A percentile compares a stretch with the other conserved stretches of the same genome.
phyloP scores from a whole-genome alignment of 2,797 vertebrate species.

The Rhabdomys pumilio region DNA sequence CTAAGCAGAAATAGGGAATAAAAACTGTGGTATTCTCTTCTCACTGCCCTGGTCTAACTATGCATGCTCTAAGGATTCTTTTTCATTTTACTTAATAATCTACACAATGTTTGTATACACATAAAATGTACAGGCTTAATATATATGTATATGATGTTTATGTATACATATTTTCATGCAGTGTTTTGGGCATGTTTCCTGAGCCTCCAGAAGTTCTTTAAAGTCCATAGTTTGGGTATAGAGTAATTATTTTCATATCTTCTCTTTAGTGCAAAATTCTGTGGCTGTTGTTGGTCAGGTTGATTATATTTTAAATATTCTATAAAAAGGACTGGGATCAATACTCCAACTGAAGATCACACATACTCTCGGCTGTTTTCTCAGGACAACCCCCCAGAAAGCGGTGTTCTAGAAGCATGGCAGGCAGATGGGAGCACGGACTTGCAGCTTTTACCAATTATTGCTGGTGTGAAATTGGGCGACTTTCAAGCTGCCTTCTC shows the following conservation, averaged over 20 bases:
- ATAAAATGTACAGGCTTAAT: background rate
- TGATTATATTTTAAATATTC: conserved; percentile 23
- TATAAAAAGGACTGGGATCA: conserved; percentile 23
- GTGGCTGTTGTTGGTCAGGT: background rate
- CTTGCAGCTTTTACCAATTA: background rate
- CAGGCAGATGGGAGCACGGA: background rate
- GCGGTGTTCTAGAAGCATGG: background rate
- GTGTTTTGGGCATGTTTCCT: conserved; percentile 12
- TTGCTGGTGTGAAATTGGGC: background rate
- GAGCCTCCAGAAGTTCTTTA: conserved; percentile 8
- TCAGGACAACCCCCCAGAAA: conserved; percentile 30
- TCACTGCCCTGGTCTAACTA: background rate
- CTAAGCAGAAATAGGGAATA: background rate
- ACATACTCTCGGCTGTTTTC: background rate
- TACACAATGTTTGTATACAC: background rate
- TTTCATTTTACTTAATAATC: conserved; percentile 40
- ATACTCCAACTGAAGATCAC: background rate
- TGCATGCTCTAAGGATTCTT: background rate
- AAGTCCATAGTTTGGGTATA: background rate
- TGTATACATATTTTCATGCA: background rate
- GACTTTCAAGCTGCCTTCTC: conserved; percentile 6
- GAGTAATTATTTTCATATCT: conserved; percentile 21
- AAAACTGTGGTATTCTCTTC: background rate
- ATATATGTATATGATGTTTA: background rate
- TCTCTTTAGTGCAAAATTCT: background rate